Conservation (phyloP, 2,888 invertebrate species). For the Pecten maximus region DNA sequence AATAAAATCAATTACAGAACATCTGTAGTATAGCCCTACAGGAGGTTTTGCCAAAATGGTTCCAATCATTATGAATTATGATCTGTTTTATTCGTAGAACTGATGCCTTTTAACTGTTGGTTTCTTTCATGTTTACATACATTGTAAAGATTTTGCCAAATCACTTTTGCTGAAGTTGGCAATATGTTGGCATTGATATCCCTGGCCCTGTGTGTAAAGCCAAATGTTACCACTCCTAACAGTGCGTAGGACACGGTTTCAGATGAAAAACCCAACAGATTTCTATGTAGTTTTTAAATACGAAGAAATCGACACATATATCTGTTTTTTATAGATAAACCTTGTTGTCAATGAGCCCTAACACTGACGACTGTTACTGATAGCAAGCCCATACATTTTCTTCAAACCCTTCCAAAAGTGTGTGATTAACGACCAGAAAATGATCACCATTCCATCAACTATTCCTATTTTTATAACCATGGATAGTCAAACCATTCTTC, state of each 20-base stretch:
- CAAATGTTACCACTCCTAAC: not conserved
- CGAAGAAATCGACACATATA: too few relatives aligned
- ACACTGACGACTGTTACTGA: not conserved
- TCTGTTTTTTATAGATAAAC: not conserved
- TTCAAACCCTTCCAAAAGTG: not conserved
- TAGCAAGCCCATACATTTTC: not conserved
- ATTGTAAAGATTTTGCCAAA: not conserved
- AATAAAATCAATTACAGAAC: not conserved
- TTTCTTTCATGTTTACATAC: not conserved
- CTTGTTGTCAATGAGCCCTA: not conserved
- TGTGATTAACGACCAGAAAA: not conserved
- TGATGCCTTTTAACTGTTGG: not conserved
- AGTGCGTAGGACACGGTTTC: not conserved
- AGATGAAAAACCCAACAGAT: not conserved
- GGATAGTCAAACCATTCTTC: not conserved
- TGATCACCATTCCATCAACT: not conserved
- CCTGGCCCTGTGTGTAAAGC: not conserved
- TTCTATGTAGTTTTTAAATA: not conserved
- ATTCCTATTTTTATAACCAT: too few relatives aligned
- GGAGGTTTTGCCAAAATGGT: not conserved
- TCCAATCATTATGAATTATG: conserved; percentile 23
- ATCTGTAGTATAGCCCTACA: not conserved
- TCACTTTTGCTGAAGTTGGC: not conserved
- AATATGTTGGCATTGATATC: not conserved
- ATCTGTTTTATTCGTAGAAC: not conserved